These are phyloP conservation scores for Geodia barretti DNA, from an alignment of 37 sponge, comb jelly and placozoan genomes.

Conservation along the genomic window DNA sequence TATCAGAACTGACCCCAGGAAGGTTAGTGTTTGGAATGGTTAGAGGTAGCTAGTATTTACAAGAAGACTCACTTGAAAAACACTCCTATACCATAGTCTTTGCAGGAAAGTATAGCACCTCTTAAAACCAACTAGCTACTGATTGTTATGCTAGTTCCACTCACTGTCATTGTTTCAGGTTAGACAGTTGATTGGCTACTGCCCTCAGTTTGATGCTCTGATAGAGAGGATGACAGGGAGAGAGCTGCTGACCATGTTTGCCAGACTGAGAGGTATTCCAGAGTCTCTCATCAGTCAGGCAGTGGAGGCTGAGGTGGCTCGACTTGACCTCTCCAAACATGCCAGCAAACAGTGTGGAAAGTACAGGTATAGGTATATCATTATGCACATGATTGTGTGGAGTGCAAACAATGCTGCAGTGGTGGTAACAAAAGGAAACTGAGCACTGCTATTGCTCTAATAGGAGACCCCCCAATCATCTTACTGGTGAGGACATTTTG, in stretches of 20 bases:
- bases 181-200: slow-evolving; percentile 76
- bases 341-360: slow-evolving; percentile 88
- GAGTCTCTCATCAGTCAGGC: slow-evolving; percentile 56
- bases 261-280: slow-evolving; percentile 89
- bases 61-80: neutral
- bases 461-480: slow-evolving; percentile 90
- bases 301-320: slow-evolving; percentile 73
- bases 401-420: slow-evolving; percentile 32
- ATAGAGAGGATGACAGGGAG: slow-evolving; percentile 80
- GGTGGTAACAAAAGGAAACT: slow-evolving; percentile 97
- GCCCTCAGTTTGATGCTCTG: slow-evolving; percentile 96
- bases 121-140: too few relatives aligned
- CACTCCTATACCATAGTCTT: too few relatives aligned
- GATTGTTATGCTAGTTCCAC: too few relatives aligned
- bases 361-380: slow-evolving; percentile 72
- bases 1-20: slow-evolving; percentile 54
- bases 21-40: slow-evolving; percentile 11
- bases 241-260: slow-evolving; percentile 91
- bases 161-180: too few relatives aligned
- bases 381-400: neutral
- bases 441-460: slow-evolving; percentile 94
- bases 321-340: slow-evolving; percentile 85
- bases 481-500: slow-evolving; percentile 63
- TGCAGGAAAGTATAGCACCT: too few relatives aligned
- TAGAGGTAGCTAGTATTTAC: neutral